Evolutionary conservation across 2,888 invertebrate species (phyloP).

Genomic region (Drosophila conformis): DNA sequence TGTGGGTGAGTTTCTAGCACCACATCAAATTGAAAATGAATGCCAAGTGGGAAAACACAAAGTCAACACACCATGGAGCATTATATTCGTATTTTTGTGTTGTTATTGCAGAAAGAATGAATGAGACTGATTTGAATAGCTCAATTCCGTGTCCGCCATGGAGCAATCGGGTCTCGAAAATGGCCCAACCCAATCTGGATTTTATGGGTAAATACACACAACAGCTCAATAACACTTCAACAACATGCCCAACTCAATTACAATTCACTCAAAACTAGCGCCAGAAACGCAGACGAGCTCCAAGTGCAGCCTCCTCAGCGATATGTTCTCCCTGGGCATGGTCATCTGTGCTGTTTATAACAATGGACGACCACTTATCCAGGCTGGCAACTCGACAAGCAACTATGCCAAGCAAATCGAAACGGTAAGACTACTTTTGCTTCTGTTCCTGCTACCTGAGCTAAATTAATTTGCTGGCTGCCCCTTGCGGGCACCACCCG

Average conservation of each 20-base stretch:
- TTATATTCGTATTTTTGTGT: slow-evolving; percentile 46
- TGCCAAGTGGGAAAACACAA: slow-evolving; percentile 4
- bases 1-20: slow-evolving; percentile 87
- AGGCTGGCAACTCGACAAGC: slow-evolving; percentile 95
- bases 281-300: slow-evolving; percentile 96
- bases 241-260: slow-evolving; percentile 4
- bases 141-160: slow-evolving; percentile 93
- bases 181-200: slow-evolving; percentile 97
- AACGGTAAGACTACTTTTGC: slow-evolving; percentile 88
- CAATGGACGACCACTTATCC: slow-evolving; percentile 94
- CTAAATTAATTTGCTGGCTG: slow-evolving; percentile 54
- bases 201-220: slow-evolving; percentile 90
- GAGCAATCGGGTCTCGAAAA: slow-evolving; percentile 95
- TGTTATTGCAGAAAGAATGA: slow-evolving; percentile 88
- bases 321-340: slow-evolving; percentile 98
- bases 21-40: slow-evolving; percentile 58
- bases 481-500: slow-evolving; percentile 6
- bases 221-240: background rate
- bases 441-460: background rate
- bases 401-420: slow-evolving; percentile 96
- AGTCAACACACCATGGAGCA: background rate
- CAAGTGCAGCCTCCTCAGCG: slow-evolving; percentile 93
- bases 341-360: slow-evolving; percentile 97
- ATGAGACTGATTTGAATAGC: slow-evolving; percentile 89
- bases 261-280: slow-evolving; percentile 86